These are phyloP conservation scores for Gnathonemus echidnorhynchus DNA, from an alignment of 2,113 vertebrate genomes.

Conservation along the genomic window DNA sequence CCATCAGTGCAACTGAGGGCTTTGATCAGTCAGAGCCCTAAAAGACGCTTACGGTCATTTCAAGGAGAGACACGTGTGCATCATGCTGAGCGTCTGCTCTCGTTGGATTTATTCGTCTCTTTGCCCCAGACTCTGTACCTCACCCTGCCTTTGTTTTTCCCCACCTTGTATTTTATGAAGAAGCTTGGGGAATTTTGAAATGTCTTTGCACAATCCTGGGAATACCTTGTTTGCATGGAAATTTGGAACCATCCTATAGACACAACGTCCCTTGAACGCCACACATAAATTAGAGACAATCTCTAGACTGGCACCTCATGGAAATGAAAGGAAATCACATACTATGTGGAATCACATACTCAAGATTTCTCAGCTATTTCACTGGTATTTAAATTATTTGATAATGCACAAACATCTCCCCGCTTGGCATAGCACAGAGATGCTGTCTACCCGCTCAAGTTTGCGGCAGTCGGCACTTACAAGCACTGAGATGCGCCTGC, in stretches of 20 bases:
- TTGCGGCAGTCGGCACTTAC: background rate
- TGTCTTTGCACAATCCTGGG: background rate
- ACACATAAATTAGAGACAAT: background rate
- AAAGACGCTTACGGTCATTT: background rate
- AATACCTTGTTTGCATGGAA: background rate
- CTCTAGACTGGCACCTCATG: background rate
- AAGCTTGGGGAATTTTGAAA: background rate
- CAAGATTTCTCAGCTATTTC: background rate
- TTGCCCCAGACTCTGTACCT: background rate
- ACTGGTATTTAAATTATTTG: background rate
- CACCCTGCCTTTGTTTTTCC: background rate
- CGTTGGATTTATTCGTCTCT: background rate
- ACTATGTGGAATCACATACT: background rate
- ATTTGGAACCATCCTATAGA: background rate
- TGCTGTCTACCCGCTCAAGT: background rate
- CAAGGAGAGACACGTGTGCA: background rate
- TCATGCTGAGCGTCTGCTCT: background rate
- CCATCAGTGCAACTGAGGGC: background rate
- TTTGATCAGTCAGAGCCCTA: background rate
- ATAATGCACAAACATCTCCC: background rate
- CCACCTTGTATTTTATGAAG: background rate
- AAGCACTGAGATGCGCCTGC: background rate
- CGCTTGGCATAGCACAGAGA: background rate
- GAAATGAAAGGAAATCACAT: background rate
- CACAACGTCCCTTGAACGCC: background rate